Evolutionary conservation across 2,797 vertebrate species (phyloP), one percentile per base, ranked within the genome.

Genomic region (Sebastes wilsoni): DNA sequence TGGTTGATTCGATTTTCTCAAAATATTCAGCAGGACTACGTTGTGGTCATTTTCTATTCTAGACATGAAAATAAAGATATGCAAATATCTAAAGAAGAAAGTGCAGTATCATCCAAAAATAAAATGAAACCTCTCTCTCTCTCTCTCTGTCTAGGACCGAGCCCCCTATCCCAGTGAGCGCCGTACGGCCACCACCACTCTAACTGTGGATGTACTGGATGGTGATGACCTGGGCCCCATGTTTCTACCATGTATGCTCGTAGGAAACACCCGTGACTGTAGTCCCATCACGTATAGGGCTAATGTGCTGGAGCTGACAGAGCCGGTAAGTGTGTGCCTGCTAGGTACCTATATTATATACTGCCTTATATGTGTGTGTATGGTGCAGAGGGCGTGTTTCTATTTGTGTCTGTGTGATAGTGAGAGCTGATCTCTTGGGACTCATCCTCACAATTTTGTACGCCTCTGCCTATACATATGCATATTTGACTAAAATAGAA

Each of bases 171-270:
- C 97, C 13, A 95, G 94, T 0, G 96, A 98, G 71, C 92, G 98
- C 4, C 94, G 96, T 20, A 99, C 98, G 0, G 97, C 97, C 80
- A 99, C 98, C 11, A 97, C 98, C 49, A 99, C 98, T 0, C 96
- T 99, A 25, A 99, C 97, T 0, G 97, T 99, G 64, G 98, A 99
- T 0, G 94, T 99, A 18, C 94, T 99, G 5, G 99, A 99, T 3
- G 99, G 98, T 2, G 99, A 99, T 3, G 99, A 99, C 87, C 69
- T 99, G 92, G 99, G 99, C 12, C 99, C 99, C 1, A 96, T 98
- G 96, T 99, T 99, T 85, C 96, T 99, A 34, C 99, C 99, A 4
- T 99, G 99, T 69, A 93, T 94, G 1, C 94, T 97, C 5, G 97
- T 99, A 77, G 97, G 95, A 84, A 97, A 96, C 54, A 99, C 97